Base-by-base conservation (phyloP, 2,113 vertebrate genomes). In the Takifugu bimaculatus region DNA sequence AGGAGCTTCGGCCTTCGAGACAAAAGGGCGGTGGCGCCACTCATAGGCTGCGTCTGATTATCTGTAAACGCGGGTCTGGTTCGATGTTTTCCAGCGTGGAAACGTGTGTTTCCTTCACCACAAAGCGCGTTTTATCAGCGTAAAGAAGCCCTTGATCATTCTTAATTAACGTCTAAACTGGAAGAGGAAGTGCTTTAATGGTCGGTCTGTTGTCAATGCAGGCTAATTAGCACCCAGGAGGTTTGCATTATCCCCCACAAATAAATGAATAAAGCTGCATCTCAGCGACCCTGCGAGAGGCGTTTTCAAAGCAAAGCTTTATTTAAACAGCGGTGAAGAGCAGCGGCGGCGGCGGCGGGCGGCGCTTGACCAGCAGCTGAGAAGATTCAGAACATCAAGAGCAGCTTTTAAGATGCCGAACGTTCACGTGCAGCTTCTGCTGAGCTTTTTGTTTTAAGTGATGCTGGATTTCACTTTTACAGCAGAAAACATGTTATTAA, bases 201-300 rank as follows among this genome's bases (percentile, higher is more conserved):
- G 87, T 83, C 83, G 84, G 85, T 88, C 88, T 79, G 89, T 91
- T 91, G 93, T 92, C 89, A 90, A 88, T 85, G 90, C 45, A n/a
- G 77, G 88, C 86, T 94, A 93, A 95, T 96, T 93, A 82, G 94
- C 88, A 91, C 87, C 90, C 90, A 77, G 77, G 91, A 93, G 92
- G 85, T 90, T 91, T 92, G 75, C 70, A 93, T 91, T 75, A 91
- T 91, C 84, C 85, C 81, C 84, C 88, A 83, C 90, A 82, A 92
- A 91, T 90, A 91, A 90, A 91, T 69, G 28, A 80, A 81, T 82
- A 81, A 71, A 70, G 10, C 25, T 55, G 93, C 88, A 88, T 90
- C 85, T 78, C 85, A 81, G 82, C 75, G 81, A 91, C 83, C 90
- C 86, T 80, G 87, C 25, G 66, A 83, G 70, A 68, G 55, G 54